phyloP scores from a whole-genome alignment of 2,888 invertebrate genomes.

The Phyllotreta cruciferae region DNA sequence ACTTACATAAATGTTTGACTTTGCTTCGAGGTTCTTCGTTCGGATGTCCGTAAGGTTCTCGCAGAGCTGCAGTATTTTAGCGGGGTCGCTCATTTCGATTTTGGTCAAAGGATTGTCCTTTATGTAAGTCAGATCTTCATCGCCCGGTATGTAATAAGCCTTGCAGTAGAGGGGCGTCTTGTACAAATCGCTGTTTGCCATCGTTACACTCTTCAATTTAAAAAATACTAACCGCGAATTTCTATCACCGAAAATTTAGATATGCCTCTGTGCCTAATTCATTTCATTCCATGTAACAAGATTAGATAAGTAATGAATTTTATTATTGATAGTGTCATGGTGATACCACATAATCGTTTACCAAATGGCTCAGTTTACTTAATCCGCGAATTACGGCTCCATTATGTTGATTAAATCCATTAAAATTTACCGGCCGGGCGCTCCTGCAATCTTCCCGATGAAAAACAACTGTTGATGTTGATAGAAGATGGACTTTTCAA shows the following conservation, averaged over 20 bases:
- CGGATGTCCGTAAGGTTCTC: conserved; percentile 63
- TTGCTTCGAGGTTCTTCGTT: conserved; percentile 64
- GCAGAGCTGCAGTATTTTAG: conserved; percentile 64
- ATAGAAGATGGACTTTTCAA: neutral
- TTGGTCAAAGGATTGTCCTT: conserved; percentile 45
- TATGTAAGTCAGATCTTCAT: conserved; percentile 32
- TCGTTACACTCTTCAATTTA: conserved; percentile 16
- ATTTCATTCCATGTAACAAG: conserved; percentile 37
- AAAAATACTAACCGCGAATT: conserved; percentile 19
- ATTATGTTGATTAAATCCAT: conserved; percentile 49
- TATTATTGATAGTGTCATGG: conserved; percentile 47
- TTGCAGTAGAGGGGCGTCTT: conserved; percentile 48
- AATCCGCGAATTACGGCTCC: conserved; percentile 44
- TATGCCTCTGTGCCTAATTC: conserved; percentile 25
- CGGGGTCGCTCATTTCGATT: conserved; percentile 65
- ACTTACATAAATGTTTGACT: conserved; percentile 69
- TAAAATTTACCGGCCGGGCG: conserved; percentile 13
- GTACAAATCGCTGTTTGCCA: conserved; percentile 45
- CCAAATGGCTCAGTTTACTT: conserved; percentile 48
- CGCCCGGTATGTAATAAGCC: conserved; percentile 29
- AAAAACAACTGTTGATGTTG: conserved; percentile 4
- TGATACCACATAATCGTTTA: conserved; percentile 48
- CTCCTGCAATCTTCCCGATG: conserved; percentile 12
- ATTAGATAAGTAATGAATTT: conserved; percentile 46
- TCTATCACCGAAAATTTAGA: conserved; percentile 32